These are phyloP conservation scores for Lithophane leautieri DNA, from an alignment of 2,888 invertebrate species.

Conservation along the genomic window DNA sequence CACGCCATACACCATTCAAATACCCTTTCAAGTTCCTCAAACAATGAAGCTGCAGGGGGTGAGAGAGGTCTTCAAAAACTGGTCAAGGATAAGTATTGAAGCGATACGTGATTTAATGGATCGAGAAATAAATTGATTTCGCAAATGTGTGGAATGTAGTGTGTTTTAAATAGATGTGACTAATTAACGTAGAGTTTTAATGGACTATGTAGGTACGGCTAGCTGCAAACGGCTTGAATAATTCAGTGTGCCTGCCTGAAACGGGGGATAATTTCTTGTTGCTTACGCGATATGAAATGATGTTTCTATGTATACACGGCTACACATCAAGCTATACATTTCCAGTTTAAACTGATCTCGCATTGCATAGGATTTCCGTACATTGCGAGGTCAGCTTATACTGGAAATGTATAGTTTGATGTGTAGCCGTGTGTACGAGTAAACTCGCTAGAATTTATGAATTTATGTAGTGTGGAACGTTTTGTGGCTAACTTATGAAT, in stretches of 20 bases:
- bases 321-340: too few species aligned
- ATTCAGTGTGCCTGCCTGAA: slow-evolving; percentile 43
- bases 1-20: slow-evolving; percentile 76
- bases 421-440: too few species aligned
- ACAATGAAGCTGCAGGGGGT: slow-evolving; percentile 66
- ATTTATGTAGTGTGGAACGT: background rate
- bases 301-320: too few species aligned
- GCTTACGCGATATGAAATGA: slow-evolving; percentile 22
- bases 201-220: slow-evolving; percentile 14
- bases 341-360: too few species aligned
- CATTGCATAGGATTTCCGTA: too few species aligned
- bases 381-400: too few species aligned
- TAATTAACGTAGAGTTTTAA: slow-evolving; percentile 67
- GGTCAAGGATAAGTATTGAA: slow-evolving; percentile 81
- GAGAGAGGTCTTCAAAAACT: slow-evolving; percentile 67
- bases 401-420: too few species aligned
- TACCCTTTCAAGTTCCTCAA: slow-evolving; percentile 51
- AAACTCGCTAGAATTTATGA: slow-evolving; percentile 8
- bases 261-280: slow-evolving; percentile 41
- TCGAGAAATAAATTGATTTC: slow-evolving; percentile 88
- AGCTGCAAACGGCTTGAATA: slow-evolving; percentile 37
- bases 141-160: slow-evolving; percentile 74
- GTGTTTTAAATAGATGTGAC: slow-evolving; percentile 70
- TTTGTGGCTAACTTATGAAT: too few species aligned
- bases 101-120: slow-evolving; percentile 87